Base-by-base conservation (phyloP, 2,797 vertebrate species). In the Acrossocheilus fasciatus region DNA sequence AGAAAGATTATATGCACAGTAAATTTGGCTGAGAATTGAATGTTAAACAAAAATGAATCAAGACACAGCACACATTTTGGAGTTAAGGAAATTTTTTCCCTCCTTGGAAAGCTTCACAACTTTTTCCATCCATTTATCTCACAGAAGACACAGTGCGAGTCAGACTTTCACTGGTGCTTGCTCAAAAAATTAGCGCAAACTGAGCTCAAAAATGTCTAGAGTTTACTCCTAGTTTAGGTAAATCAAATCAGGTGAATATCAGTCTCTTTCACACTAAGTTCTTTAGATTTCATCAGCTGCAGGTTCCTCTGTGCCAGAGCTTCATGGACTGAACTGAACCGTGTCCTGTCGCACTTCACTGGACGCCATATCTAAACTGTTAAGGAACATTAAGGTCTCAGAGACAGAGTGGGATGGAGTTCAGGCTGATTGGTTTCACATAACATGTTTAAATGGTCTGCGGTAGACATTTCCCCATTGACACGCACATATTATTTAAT, bases 271-370 rank as follows among this genome's bases (percentile, higher is more conserved):
- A 30, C 52, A 26, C 36, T 3, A 30, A 36, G 15, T 34, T 41
- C 62, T 47, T 83, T 15, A 54, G 45, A 52, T 54, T 30, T 54
- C 34, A 30, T 62, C 39, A 34, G 20, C 18, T 75, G 54, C 41
- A 83, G 43, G 17, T 77, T 64, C 64, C 41, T 54, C 26, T 52
- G 34, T 77, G 23, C 59, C 15, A 36, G 45, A n/a, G 18, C 62
- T 30, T 47, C 62, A 68, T 43, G n/a, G 9, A 64, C 39, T 64
- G 78, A 81, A 68, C n/a, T 74, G 23, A 83, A 83, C 45, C 0
- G 18, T 68, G 45, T 69, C 64, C 47, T 69, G 30, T 68, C 54
- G n/a, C 83, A 69, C 74, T 54, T 66, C 73, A 84, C 47, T 84
- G 36, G 45, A 54, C 36, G 34, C 64, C 83, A 20, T 84, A 69